phyloP scores from a whole-genome alignment of 2,888 invertebrate genomes.

The Acanthoscelides obtectus region DNA sequence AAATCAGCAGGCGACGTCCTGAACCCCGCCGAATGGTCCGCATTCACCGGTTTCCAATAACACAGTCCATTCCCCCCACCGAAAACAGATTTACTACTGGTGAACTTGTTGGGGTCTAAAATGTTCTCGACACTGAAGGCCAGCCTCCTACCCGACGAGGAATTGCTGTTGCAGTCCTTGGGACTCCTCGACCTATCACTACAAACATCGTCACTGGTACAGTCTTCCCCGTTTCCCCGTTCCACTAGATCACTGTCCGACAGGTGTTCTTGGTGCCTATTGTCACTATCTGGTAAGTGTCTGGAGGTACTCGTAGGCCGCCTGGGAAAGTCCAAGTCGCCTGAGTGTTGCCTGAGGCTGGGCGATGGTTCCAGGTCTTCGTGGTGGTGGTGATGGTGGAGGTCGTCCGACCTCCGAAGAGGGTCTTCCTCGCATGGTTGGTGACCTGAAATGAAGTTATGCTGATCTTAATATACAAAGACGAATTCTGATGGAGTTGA shows the following conservation, averaged over 20 bases:
- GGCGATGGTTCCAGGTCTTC: background rate
- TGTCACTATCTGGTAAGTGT: background rate
- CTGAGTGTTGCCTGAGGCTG: background rate
- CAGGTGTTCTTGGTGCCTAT: background rate
- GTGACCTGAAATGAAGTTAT: slow-evolving; percentile 22
- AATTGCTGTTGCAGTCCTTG: background rate
- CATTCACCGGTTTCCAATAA: slow-evolving; percentile 52
- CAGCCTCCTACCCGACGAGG: slow-evolving; percentile 55
- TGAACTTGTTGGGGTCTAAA: slow-evolving; percentile 85
- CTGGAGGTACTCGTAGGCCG: background rate
- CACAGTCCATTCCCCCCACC: slow-evolving; percentile 42
- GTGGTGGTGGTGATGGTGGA: background rate
- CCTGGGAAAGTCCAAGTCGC: background rate
- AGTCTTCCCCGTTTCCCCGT: slow-evolving; percentile 37
- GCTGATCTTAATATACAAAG: too few species aligned
- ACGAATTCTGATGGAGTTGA: too few species aligned
- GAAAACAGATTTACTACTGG: slow-evolving; percentile 56
- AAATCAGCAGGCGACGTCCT: slow-evolving; percentile 50
- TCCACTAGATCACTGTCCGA: slow-evolving; percentile 32
- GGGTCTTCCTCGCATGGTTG: slow-evolving; percentile 4
- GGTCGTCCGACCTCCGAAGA: background rate
- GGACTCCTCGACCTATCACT: slow-evolving; percentile 47
- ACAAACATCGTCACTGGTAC: slow-evolving; percentile 47
- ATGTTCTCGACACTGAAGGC: slow-evolving; percentile 91
- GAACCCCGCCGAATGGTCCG: slow-evolving; percentile 34